Evolutionary conservation across 2,888 invertebrate genomes (phyloP).

Genomic region (Caenorhabditis sinica): DNA sequence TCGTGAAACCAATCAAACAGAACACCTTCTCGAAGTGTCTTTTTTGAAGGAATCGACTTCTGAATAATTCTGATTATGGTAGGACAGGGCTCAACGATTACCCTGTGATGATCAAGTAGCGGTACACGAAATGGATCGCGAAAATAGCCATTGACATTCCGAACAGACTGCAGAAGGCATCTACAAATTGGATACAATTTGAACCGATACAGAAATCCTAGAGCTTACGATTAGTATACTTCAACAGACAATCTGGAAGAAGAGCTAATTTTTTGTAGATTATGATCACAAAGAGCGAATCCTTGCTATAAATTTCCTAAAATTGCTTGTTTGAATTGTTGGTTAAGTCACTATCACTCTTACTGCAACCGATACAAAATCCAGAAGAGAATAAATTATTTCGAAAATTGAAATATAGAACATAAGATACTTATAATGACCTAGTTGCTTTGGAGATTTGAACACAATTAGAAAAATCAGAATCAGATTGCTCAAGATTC

Average conservation of each 20-base stretch:
- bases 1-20: conserved; percentile 3
- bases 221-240: conserved; percentile 3
- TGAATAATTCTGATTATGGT: too few relatives aligned
- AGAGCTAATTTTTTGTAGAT: conserved; percentile 8
- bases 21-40: conserved; percentile 9
- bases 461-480: conserved; percentile 29
- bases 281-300: conserved; percentile 8
- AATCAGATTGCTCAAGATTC: conserved; percentile 19
- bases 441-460: conserved; percentile 43
- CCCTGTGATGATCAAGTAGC: conserved; percentile 34
- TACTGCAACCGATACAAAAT: conserved; percentile 27
- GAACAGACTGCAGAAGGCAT: conserved; percentile 34
- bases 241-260: conserved; percentile 9
- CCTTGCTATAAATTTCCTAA: conserved; percentile 18
- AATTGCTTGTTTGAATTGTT: too few relatives aligned
- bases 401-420: conserved; percentile 38
- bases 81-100: too few relatives aligned
- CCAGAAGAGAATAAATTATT: conserved; percentile 27
- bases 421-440: conserved; percentile 44
- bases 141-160: conserved; percentile 54
- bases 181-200: too few relatives aligned
- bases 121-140: conserved; percentile 41
- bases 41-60: conserved; percentile 1
- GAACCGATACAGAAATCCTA: background rate
- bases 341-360: too few relatives aligned